phyloP scores from a whole-genome alignment of 2,113 vertebrate genomes.

The Mellivora capensis region DNA sequence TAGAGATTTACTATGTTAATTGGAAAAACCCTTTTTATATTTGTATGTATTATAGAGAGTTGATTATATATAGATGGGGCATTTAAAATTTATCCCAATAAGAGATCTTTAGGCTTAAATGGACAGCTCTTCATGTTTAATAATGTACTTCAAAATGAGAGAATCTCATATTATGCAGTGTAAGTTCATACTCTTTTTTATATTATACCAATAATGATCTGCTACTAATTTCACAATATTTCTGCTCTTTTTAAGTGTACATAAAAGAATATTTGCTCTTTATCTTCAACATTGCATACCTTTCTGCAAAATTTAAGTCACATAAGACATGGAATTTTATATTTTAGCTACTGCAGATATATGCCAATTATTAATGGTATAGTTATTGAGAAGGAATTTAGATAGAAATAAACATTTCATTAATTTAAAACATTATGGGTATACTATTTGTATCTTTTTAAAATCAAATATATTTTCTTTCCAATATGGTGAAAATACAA shows the following conservation, averaged over 20 bases:
- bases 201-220: background rate
- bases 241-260: background rate
- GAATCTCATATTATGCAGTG: background rate
- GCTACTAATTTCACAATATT: background rate
- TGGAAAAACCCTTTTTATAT: background rate
- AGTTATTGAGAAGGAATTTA: background rate
- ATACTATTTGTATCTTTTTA: background rate
- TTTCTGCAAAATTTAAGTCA: background rate
- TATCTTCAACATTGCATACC: background rate
- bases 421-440: background rate
- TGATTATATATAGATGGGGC: background rate
- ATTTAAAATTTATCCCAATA: background rate
- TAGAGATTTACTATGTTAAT: background rate
- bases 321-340: background rate
- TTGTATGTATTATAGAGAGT: background rate
- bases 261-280: background rate
- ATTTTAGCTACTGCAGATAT: background rate
- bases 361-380: background rate
- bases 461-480: background rate
- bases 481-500: background rate
- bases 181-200: background rate
- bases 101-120: background rate
- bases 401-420: background rate
- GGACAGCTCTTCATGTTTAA: background rate
- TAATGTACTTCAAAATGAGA: background rate